Evolutionary conservation across 2,888 invertebrate species (phyloP).

Genomic region (Lycocerus yunnanus): DNA sequence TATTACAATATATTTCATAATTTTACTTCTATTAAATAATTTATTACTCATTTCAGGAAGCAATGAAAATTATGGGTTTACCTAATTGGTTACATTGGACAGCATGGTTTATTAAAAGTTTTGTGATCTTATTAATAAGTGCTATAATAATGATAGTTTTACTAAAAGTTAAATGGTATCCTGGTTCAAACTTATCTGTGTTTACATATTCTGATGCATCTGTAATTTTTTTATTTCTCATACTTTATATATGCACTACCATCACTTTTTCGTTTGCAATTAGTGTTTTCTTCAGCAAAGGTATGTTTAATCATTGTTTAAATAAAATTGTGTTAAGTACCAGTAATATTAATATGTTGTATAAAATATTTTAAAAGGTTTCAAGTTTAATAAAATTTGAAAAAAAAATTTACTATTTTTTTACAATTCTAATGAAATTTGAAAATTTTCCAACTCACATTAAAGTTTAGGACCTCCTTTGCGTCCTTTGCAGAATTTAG

Average conservation of each 20-base stretch:
- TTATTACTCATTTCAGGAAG: conserved; percentile 64
- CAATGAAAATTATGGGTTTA: conserved; percentile 90
- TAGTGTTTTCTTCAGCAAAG: conserved; percentile 79
- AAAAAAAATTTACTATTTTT: too few species aligned
- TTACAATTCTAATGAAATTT: too few species aligned
- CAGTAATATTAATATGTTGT: too few species aligned
- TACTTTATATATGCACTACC: conserved; percentile 71
- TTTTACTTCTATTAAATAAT: too few species aligned
- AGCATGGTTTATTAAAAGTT: conserved; percentile 81
- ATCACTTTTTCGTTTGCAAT: conserved; percentile 81
- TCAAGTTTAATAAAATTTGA: too few species aligned
- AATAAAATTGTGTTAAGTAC: too few species aligned
- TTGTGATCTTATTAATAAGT: conserved; percentile 67
- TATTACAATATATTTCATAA: too few species aligned
- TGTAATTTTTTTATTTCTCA: conserved; percentile 71
- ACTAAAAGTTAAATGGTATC: conserved; percentile 54
- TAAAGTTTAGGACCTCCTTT: too few species aligned
- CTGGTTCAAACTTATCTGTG: conserved; percentile 60
- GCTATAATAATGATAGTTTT: conserved; percentile 61
- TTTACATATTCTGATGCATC: conserved; percentile 70
- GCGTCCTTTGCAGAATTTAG: too few species aligned
- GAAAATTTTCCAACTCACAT: too few species aligned
- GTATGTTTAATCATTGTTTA: too few species aligned
- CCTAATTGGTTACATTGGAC: conserved; percentile 83
- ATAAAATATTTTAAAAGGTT: too few species aligned